phyloP scores from a whole-genome alignment of 2,888 invertebrate genomes.

The Heterodera filipjevi region DNA sequence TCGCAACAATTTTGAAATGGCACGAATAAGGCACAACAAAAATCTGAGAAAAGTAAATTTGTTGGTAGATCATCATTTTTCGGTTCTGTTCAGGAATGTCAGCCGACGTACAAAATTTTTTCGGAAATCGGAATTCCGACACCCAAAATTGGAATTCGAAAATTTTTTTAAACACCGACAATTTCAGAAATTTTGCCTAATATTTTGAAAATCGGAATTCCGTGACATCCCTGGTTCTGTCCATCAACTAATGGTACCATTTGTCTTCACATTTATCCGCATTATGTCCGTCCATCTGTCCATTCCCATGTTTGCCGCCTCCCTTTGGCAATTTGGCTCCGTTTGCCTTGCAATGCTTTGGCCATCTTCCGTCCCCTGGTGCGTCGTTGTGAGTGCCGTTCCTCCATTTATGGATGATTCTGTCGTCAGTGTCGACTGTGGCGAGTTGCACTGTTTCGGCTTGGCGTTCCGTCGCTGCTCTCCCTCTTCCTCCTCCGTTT shows the following conservation, averaged over 20 bases:
- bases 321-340: background rate
- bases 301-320: background rate
- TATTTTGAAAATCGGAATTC: too few species aligned
- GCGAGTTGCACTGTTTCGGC: conserved; percentile 6
- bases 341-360: background rate
- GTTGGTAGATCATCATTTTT: too few species aligned
- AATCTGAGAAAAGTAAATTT: too few species aligned
- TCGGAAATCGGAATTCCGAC: too few species aligned
- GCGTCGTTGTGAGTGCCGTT: background rate
- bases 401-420: background rate
- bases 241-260: background rate
- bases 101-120: too few species aligned
- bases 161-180: too few species aligned
- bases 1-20: background rate
- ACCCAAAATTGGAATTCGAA: too few species aligned
- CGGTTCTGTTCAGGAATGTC: too few species aligned
- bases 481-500: background rate
- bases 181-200: too few species aligned
- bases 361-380: background rate
- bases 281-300: background rate
- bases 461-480: background rate
- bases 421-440: conserved; percentile 5
- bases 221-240: too few species aligned
- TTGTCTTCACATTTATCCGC: background rate
- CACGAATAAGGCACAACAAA: background rate